These are phyloP conservation scores for Sclerurus mexicanus DNA, from an alignment of 2,113 vertebrate genomes.

Conservation along the genomic window DNA sequence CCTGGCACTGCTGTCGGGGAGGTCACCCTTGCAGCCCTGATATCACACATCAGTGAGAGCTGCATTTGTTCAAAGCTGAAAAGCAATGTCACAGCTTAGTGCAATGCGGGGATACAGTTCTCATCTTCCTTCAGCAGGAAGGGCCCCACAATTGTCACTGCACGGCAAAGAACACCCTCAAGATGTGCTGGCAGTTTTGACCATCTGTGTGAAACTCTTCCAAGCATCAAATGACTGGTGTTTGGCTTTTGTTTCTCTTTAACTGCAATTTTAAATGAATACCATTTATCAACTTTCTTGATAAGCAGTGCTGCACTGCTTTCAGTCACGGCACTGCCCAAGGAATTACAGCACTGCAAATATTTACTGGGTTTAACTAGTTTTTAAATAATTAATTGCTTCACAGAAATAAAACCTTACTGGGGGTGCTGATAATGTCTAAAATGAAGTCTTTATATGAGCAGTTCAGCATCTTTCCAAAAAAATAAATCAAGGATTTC, in stretches of 20 bases:
- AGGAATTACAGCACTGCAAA: conserved; percentile 4
- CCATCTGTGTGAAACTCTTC: background rate
- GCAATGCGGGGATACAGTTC: background rate
- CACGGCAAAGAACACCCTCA: background rate
- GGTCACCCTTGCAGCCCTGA: background rate
- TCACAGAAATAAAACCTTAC: background rate
- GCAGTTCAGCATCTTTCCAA: background rate
- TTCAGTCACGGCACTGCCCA: background rate
- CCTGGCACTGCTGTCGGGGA: background rate
- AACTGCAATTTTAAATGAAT: background rate
- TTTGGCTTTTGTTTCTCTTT: background rate
- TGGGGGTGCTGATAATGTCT: background rate
- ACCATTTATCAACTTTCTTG: background rate
- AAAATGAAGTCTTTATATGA: background rate
- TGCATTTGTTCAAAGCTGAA: background rate
- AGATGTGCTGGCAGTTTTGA: background rate
- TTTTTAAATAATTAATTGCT: background rate
- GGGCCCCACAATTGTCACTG: background rate
- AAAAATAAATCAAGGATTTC: background rate
- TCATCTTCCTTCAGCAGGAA: background rate
- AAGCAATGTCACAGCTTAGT: background rate
- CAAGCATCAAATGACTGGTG: background rate
- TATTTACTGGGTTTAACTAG: conserved; percentile 10
- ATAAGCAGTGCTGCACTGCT: background rate
- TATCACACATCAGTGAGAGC: background rate